These are phyloP conservation scores for Mesorhabditis belari DNA, from an alignment of 2,888 invertebrate genomes.

Conservation along the genomic window DNA sequence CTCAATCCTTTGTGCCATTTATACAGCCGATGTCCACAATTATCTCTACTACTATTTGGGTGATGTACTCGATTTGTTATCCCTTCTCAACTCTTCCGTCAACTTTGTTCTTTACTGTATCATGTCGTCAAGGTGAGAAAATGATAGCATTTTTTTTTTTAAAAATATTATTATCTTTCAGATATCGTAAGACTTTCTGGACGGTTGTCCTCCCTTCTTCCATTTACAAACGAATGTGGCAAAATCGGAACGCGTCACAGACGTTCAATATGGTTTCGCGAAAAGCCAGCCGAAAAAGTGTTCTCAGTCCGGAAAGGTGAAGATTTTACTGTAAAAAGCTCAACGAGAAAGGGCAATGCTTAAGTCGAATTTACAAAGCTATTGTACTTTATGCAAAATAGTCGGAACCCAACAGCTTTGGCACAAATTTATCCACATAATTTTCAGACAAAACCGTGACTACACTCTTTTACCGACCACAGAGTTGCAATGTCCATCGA, in stretches of 20 bases:
- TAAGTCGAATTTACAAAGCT: no score
- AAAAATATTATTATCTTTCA: neutral
- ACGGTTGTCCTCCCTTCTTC: constrained; percentile 34
- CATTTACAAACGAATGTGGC: constrained; percentile 4
- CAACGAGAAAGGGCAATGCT: no score
- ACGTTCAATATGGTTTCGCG: neutral
- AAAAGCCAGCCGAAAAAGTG: neutral
- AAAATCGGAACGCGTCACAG: neutral
- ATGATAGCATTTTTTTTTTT: neutral
- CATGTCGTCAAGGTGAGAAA: constrained; percentile 59
- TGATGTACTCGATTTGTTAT: constrained; percentile 69
- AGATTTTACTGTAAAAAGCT: no score
- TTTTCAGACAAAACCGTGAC: neutral
- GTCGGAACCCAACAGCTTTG: no score
- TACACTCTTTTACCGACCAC: neutral
- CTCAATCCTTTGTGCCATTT: constrained; percentile 45
- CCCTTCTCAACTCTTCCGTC: constrained; percentile 68
- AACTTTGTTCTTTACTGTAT: constrained; percentile 75
- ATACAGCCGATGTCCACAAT: constrained; percentile 41
- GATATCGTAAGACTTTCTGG: constrained; percentile 42
- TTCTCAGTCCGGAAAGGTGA: no score
- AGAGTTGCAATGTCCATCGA: neutral
- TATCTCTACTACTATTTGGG: constrained; percentile 57
- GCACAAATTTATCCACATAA: no score
- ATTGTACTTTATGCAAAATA: no score